Evolutionary conservation across 2,113 vertebrate genomes (phyloP).

Genomic region (Labeo rohita): DNA sequence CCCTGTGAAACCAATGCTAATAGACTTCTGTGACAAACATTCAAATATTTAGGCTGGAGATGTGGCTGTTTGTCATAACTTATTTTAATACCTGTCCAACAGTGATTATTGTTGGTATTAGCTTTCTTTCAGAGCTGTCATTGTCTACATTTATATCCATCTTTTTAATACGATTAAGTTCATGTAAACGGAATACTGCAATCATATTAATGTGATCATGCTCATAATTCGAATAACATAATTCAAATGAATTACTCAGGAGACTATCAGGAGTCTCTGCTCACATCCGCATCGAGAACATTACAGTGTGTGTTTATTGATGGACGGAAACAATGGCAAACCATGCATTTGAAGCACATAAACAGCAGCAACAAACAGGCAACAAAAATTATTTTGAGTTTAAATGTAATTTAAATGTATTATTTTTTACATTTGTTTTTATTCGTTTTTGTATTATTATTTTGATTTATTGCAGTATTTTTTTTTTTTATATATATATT

Average conservation of each 20-base stretch:
- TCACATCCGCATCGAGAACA: background rate
- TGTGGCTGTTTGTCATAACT: background rate
- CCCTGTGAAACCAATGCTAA: background rate
- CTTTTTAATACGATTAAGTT: background rate
- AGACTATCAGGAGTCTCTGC: background rate
- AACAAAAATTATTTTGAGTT: too few relatives aligned
- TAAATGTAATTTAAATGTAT: too few relatives aligned
- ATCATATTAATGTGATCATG: background rate
- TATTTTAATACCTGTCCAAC: background rate
- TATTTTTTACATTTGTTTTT: background rate
- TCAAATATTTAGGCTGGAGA: background rate
- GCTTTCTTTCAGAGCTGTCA: background rate
- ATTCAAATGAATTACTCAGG: background rate
- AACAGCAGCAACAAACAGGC: background rate
- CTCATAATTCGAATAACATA: background rate
- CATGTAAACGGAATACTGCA: background rate
- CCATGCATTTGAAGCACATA: background rate
- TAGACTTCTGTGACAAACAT: background rate
- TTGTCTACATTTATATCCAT: background rate
- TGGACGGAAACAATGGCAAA: background rate
- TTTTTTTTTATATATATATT: too few relatives aligned
- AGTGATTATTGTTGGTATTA: background rate
- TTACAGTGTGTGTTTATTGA: background rate
- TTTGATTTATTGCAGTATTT: too few relatives aligned
- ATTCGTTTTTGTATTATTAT: too few relatives aligned